Conservation (phyloP, 1,140 invertebrate species). For the Carposina sasakii region DNA sequence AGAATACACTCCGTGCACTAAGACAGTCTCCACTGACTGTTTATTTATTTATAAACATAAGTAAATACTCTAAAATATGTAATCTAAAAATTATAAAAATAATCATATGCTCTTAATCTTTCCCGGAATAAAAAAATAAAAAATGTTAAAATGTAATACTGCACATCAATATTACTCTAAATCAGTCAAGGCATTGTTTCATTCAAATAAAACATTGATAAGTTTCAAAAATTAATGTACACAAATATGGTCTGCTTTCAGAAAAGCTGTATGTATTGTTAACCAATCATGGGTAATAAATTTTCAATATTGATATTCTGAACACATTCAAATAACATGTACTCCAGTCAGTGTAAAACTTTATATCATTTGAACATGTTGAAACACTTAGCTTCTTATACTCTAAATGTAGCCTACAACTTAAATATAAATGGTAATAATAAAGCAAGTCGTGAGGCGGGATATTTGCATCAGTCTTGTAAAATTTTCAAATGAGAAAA, state of each 20-base stretch:
- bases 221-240: constrained; percentile 46
- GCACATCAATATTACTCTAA: constrained; percentile 59
- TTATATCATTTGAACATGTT: constrained; percentile 37
- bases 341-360: neutral
- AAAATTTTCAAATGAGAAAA: constrained; percentile 69
- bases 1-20: constrained; percentile 44
- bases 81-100: constrained; percentile 63
- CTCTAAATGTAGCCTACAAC: constrained; percentile 49
- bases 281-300: no score
- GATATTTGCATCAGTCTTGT: constrained; percentile 73
- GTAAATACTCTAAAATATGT: constrained; percentile 33
- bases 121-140: constrained; percentile 63
- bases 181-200: constrained; percentile 61
- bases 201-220: constrained; percentile 47
- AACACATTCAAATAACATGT: constrained; percentile 34
- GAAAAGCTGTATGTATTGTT: no score
- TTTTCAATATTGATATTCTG: no score
- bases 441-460: constrained; percentile 72
- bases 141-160: constrained; percentile 60
- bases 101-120: constrained; percentile 57
- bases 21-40: constrained; percentile 36
- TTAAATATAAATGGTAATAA: constrained; percentile 70
- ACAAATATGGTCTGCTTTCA: no score
- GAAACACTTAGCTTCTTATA: constrained; percentile 39
- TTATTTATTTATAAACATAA: constrained; percentile 28